phyloP scores from a whole-genome alignment of 2,888 invertebrate species.

The Tetragonisca angustula region DNA sequence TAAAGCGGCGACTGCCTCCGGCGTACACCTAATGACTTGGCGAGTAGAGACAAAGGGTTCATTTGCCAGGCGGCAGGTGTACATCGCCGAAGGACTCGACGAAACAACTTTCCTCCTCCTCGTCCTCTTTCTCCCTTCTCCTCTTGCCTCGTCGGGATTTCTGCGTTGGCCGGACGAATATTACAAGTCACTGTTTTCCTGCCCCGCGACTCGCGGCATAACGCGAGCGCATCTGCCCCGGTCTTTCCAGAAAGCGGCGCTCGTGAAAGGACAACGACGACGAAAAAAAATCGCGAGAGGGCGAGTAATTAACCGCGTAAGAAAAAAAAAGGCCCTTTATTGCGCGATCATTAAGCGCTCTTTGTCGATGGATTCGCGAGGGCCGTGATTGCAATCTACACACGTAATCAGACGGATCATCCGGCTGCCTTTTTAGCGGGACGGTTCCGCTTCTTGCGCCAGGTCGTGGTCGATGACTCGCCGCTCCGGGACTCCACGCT shows the following conservation, averaged over 20 bases:
- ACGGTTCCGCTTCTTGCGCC: conserved; percentile 48
- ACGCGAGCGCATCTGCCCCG: background rate
- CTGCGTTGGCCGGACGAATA: conserved; percentile 32
- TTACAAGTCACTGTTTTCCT: conserved; percentile 47
- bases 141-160: conserved; percentile 8
- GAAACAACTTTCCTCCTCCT: conserved; percentile 50
- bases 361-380: conserved; percentile 59
- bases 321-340: conserved; percentile 55
- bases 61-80: conserved; percentile 76
- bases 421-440: conserved; percentile 46
- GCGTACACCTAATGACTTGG: conserved; percentile 75
- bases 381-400: conserved; percentile 56
- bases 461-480: conserved; percentile 63
- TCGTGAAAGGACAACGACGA: conserved; percentile 28
- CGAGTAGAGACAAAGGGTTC: conserved; percentile 77
- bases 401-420: conserved; percentile 55
- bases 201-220: background rate
- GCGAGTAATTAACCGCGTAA: conserved; percentile 58
- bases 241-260: conserved; percentile 49
- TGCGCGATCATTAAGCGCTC: conserved; percentile 62
- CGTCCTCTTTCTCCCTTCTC: conserved; percentile 12
- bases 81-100: conserved; percentile 53
- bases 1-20: conserved; percentile 66
- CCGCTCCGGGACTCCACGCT: conserved; percentile 13
- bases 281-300: conserved; percentile 29